These are phyloP conservation scores for Sarcoramphus papa DNA, from an alignment of 2,797 vertebrate species.

Conservation along the genomic window DNA sequence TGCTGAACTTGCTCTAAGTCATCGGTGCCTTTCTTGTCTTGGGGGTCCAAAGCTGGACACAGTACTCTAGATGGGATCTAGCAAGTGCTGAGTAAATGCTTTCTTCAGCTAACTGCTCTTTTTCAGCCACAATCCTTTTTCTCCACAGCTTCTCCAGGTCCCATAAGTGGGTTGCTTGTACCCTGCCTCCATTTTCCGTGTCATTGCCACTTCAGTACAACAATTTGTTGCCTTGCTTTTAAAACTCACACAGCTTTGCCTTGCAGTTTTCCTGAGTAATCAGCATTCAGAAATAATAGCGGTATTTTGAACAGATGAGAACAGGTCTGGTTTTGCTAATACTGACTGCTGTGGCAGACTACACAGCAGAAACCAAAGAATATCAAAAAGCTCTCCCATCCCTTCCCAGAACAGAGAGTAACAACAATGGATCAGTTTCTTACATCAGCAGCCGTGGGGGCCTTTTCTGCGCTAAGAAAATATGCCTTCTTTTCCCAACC, in stretches of 20 bases:
- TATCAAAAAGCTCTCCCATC: background rate
- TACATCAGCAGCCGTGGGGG: background rate
- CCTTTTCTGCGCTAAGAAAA: slow-evolving; percentile 4
- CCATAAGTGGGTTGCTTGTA: background rate
- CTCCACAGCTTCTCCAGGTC: background rate
- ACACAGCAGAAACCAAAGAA: slow-evolving; percentile 1
- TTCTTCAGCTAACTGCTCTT: background rate
- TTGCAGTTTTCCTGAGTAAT: background rate
- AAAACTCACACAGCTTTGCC: background rate
- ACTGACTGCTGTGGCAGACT: background rate
- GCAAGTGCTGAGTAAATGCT: background rate
- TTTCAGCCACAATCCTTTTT: background rate
- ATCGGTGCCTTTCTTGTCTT: fast-evolving
- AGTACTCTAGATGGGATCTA: background rate
- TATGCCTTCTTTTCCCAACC: background rate
- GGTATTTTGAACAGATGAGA: background rate
- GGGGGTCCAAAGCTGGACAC: background rate
- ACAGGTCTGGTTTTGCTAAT: background rate
- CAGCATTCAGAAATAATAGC: slow-evolving; percentile 30
- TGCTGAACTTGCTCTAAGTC: background rate
- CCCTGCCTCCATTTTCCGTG: background rate
- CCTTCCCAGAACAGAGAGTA: background rate
- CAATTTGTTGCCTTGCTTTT: background rate
- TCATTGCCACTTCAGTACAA: background rate
- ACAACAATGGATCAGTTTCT: background rate